Evolutionary conservation across 2,888 invertebrate genomes (phyloP).

Genomic region (Aspidiotus destructor): DNA sequence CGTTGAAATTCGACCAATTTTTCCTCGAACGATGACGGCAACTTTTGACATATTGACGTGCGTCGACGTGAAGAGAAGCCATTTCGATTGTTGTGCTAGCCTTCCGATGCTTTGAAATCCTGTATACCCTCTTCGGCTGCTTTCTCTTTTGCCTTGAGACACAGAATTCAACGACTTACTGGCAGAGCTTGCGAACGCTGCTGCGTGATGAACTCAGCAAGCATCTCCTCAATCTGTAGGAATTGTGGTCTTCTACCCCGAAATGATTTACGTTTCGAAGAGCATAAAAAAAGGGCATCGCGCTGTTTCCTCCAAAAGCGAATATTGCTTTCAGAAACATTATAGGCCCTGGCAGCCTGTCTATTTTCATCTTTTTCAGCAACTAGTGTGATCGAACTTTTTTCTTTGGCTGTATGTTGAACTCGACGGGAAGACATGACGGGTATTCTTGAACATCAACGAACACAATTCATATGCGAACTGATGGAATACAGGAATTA

Average conservation of each 20-base stretch:
- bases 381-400: neutral
- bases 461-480: too few species aligned
- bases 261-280: neutral
- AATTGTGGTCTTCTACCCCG: neutral
- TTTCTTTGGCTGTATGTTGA: neutral
- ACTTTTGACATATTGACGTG: neutral
- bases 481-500: too few species aligned
- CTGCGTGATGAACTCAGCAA: neutral
- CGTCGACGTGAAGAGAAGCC: too few species aligned
- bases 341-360: neutral
- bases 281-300: neutral
- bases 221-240: neutral
- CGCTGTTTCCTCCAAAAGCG: neutral
- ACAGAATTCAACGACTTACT: neutral
- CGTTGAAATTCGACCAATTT: too few species aligned
- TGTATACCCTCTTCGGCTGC: neutral
- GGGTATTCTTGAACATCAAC: too few species aligned
- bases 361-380: neutral
- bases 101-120: neutral
- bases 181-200: neutral
- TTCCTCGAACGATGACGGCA: neutral
- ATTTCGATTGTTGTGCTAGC: neutral
- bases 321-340: neutral
- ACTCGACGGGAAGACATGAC: too few species aligned
- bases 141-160: neutral